These are phyloP conservation scores for Tipula unca DNA, from an alignment of 2,888 invertebrate species.

Conservation along the genomic window DNA sequence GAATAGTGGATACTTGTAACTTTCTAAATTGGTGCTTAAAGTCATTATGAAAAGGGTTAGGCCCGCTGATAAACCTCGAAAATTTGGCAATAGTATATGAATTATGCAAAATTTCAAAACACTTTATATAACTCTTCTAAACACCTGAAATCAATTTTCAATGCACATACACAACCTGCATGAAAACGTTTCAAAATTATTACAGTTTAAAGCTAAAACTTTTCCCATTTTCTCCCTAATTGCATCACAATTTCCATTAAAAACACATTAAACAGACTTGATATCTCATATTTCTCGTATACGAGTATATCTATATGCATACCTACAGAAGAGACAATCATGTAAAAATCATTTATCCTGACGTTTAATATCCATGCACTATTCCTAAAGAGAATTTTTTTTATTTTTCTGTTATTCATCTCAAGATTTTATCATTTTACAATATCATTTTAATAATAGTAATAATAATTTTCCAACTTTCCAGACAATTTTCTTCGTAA, in stretches of 20 bases:
- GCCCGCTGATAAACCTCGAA: too few species aligned
- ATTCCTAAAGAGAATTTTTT: neutral
- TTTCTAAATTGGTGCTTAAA: too few species aligned
- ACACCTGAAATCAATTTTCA: neutral
- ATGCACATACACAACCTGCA: too few species aligned
- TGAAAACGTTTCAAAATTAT: too few species aligned
- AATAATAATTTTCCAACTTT: neutral
- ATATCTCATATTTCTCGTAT: neutral
- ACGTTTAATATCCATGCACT: neutral
- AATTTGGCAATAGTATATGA: too few species aligned
- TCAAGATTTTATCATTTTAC: neutral
- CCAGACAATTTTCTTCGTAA: neutral
- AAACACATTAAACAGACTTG: neutral
- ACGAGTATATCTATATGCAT: too few species aligned
- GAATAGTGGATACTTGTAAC: too few species aligned
- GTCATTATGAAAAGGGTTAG: too few species aligned
- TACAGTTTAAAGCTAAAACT: too few species aligned
- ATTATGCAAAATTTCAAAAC: too few species aligned
- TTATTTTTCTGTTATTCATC: neutral
- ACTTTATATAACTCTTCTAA: neutral
- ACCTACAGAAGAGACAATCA: neutral
- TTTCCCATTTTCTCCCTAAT: neutral
- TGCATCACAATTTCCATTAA: neutral
- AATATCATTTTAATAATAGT: slow-evolving; percentile 1
- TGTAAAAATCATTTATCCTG: neutral